These are phyloP conservation scores for Melopsittacus undulatus DNA, from an alignment of 2,797 vertebrate species.

Conservation along the genomic window DNA sequence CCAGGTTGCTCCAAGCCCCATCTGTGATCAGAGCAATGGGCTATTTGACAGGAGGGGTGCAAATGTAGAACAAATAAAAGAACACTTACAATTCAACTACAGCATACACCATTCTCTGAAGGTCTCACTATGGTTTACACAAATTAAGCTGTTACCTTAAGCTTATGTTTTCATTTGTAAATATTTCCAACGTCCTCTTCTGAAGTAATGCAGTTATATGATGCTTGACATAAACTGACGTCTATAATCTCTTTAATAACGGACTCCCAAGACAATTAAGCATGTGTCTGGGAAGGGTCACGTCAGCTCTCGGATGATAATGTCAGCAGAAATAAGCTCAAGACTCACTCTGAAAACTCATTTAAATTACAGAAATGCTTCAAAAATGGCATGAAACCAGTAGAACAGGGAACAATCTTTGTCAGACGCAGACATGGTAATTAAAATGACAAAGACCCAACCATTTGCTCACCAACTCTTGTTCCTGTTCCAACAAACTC, in stretches of 20 bases:
- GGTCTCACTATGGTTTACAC: background rate
- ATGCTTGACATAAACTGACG: background rate
- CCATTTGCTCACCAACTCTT: background rate
- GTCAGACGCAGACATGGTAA: background rate
- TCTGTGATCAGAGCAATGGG: background rate
- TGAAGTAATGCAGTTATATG: background rate
- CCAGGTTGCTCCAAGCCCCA: background rate
- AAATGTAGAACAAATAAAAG: background rate
- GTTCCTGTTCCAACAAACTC: background rate
- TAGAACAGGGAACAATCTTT: background rate
- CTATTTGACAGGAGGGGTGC: background rate
- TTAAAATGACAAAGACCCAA: background rate
- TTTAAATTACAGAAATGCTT: background rate
- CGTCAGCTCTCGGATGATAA: background rate
- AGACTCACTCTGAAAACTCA: background rate
- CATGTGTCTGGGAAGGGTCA: background rate
- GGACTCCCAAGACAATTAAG: background rate
- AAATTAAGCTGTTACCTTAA: background rate
- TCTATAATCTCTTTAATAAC: background rate
- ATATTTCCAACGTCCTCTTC: background rate
- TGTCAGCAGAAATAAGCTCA: background rate
- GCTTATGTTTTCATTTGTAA: background rate
- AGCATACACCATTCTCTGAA: background rate
- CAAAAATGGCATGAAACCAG: background rate
- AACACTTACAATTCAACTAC: background rate